phyloP scores from a whole-genome alignment of 2,797 vertebrate genomes.

The Vespertilio murinus region DNA sequence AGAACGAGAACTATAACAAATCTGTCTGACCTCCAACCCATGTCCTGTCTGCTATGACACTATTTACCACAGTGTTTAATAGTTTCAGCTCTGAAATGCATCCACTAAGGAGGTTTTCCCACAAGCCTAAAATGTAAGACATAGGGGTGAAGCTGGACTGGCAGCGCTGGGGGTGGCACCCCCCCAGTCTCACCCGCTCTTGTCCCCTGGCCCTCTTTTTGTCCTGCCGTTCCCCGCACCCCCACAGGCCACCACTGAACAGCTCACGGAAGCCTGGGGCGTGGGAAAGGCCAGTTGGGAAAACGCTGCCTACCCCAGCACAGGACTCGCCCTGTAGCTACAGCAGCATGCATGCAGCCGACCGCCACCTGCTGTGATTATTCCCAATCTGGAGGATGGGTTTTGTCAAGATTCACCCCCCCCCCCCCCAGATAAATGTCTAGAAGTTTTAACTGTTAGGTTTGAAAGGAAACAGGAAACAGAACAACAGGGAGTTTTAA shows the following conservation, averaged over 20 bases:
- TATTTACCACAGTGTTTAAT: not conserved
- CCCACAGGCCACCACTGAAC: not conserved
- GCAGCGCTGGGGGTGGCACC: not conserved
- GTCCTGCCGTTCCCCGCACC: too few relatives aligned
- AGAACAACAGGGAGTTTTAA: too few relatives aligned
- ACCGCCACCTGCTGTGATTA: not conserved
- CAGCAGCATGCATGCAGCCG: not conserved
- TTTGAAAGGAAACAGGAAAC: too few relatives aligned
- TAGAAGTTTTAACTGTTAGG: not conserved
- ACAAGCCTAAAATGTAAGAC: not conserved
- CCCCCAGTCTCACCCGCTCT: not conserved
- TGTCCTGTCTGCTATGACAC: not conserved
- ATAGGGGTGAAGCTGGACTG: not conserved
- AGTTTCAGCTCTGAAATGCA: not conserved
- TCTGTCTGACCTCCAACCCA: not conserved
- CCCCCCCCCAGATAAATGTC: not conserved
- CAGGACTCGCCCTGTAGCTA: not conserved
- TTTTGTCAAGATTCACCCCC: not conserved
- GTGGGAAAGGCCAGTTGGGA: not conserved
- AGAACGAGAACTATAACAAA: not conserved
- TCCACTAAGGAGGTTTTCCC: not conserved
- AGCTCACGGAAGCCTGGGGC: not conserved
- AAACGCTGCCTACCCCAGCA: not conserved
- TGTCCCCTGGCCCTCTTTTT: not conserved
- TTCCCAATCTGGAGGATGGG: not conserved